Evolutionary conservation across 1,140 invertebrate genomes (phyloP).

Genomic region (Drosophila erecta): DNA sequence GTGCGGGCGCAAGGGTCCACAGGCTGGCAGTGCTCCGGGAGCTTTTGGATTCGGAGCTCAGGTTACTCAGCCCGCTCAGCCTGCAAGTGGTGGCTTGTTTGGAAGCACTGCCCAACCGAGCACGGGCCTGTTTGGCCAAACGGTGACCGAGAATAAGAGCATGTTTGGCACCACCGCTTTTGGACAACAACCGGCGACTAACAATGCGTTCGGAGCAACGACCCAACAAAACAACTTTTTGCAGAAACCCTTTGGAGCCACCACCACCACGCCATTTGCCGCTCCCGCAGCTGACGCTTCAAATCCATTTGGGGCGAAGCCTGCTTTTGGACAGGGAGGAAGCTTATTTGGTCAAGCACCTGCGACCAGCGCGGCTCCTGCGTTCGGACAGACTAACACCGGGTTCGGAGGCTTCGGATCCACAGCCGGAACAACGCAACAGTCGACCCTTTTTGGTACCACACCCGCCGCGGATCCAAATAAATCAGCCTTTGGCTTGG

Average conservation of each 20-base stretch:
- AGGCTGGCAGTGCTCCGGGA: conserved; percentile 80
- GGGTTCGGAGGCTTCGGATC: conserved; percentile 85
- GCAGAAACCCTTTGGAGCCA: conserved; percentile 86
- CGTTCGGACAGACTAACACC: conserved; percentile 74
- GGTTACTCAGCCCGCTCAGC: conserved; percentile 64
- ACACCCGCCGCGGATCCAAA: conserved; percentile 86
- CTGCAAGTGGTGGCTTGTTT: conserved; percentile 78
- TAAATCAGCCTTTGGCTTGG: conserved; percentile 85
- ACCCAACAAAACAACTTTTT: conserved; percentile 75
- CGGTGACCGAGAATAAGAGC: conserved; percentile 70
- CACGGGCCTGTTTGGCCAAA: conserved; percentile 84
- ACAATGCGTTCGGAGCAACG: conserved; percentile 81
- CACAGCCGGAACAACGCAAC: conserved; percentile 72
- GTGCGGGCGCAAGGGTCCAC: conserved; percentile 92
- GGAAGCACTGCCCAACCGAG: conserved; percentile 75
- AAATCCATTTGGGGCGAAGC: conserved; percentile 84
- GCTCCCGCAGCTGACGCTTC: conserved; percentile 85
- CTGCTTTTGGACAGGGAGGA: conserved; percentile 79
- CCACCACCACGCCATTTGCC: conserved; percentile 87
- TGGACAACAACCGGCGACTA: conserved; percentile 82
- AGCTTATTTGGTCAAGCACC: conserved; percentile 76
- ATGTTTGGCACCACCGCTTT: conserved; percentile 74
- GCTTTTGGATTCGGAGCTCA: conserved; percentile 85
- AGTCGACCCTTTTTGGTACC: conserved; percentile 84
- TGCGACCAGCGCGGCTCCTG: conserved; percentile 78